Conservation (phyloP, 2,888 invertebrate species). For the Carabus problematicus region DNA sequence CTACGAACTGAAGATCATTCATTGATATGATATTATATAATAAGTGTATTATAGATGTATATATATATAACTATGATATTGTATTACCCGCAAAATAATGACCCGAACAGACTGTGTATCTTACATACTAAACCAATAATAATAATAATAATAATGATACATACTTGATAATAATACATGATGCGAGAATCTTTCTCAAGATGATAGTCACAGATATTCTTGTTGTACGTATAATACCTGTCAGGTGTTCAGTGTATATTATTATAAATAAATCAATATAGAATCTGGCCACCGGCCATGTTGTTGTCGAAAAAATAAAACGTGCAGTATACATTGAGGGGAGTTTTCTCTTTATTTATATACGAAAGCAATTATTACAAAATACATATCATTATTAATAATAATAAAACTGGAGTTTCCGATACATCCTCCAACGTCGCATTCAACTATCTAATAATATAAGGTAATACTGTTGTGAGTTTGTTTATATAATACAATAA, state of each 20-base stretch:
- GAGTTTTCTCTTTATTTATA: slow-evolving; percentile 32
- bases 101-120: slow-evolving; percentile 39
- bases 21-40: slow-evolving; percentile 43
- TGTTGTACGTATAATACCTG: slow-evolving; percentile 48
- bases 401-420: not conserved
- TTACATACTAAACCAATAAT: slow-evolving; percentile 5
- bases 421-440: not conserved
- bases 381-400: not conserved
- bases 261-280: slow-evolving; percentile 12
- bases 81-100: slow-evolving; percentile 34
- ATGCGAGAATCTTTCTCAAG: slow-evolving; percentile 37
- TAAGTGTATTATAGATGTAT: slow-evolving; percentile 49
- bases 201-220: slow-evolving; percentile 45
- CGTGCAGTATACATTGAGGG: slow-evolving; percentile 40
- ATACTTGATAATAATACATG: slow-evolving; percentile 34
- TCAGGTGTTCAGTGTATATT: slow-evolving; percentile 47
- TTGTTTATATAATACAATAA: slow-evolving; percentile 39
- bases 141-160: no score
- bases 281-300: slow-evolving; percentile 22
- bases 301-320: slow-evolving; percentile 42
- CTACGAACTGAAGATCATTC: no score
- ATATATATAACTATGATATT: slow-evolving; percentile 49
- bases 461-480: slow-evolving; percentile 42
- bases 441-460: slow-evolving; percentile 30
- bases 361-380: slow-evolving; percentile 41